Conservation (phyloP, 1,140 invertebrate genomes). For the Ceratosolen fusciceps region DNA sequence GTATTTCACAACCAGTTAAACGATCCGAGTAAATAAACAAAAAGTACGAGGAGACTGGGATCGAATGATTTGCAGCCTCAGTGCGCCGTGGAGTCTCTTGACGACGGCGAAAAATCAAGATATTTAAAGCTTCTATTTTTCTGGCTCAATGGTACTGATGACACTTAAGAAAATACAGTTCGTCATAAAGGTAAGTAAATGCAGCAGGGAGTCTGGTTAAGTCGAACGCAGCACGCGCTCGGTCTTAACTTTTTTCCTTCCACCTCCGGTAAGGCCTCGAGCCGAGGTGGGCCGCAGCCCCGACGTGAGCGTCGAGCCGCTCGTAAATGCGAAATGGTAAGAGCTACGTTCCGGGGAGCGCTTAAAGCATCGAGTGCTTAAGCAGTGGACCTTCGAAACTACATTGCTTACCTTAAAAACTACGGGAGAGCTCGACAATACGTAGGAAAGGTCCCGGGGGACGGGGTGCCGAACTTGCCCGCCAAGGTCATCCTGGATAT, state of each 20-base stretch:
- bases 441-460: neutral
- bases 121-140: conserved; percentile 4
- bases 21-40: neutral
- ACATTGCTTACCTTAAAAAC: neutral
- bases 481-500: neutral
- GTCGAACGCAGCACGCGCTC: neutral
- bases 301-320: neutral
- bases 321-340: neutral
- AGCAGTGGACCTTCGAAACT: neutral
- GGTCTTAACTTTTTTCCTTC: conserved; percentile 12
- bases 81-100: neutral
- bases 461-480: too few species aligned
- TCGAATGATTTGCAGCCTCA: conserved; percentile 16
- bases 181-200: conserved; percentile 1
- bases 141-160: conserved; percentile 12
- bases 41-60: neutral
- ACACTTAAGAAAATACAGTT: conserved; percentile 6
- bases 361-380: neutral
- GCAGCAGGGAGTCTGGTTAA: neutral
- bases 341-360: neutral
- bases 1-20: neutral
- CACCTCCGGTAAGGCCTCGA: neutral
- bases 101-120: conserved; percentile 17
- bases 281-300: too few species aligned
- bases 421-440: neutral